These are phyloP conservation scores for Myopa tessellatipennis DNA, from an alignment of 2,888 invertebrate species.

Conservation along the genomic window DNA sequence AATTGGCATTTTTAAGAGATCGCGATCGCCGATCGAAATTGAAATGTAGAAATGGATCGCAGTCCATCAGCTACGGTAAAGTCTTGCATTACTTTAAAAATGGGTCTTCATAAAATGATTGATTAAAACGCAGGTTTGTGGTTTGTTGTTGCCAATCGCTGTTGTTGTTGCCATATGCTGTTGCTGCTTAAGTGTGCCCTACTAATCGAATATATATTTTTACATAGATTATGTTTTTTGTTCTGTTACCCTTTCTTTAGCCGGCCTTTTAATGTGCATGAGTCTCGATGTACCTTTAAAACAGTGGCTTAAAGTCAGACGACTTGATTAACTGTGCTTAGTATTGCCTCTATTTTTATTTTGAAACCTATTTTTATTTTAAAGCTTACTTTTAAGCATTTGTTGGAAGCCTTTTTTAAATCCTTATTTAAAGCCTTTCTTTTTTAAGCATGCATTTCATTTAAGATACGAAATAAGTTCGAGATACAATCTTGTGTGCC, in stretches of 20 bases:
- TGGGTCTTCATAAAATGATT: not conserved
- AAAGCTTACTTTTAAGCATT: not conserved
- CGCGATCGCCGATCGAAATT: not conserved
- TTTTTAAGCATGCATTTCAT: conserved; percentile 15
- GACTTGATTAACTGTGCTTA: not conserved
- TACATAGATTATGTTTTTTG: not conserved
- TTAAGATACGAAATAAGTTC: not conserved
- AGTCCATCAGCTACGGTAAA: no score
- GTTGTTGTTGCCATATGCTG: not conserved
- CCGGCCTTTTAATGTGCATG: not conserved
- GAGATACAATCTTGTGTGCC: not conserved
- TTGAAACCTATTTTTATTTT: not conserved
- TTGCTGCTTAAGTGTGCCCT: not conserved
- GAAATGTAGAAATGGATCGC: no score
- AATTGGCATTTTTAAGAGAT: no score
- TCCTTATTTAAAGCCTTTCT: not conserved
- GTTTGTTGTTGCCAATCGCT: conserved; percentile 2
- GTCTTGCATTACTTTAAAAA: not conserved
- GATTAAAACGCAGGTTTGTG: conserved; percentile 3
- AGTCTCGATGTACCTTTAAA: not conserved
- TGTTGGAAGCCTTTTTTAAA: not conserved
- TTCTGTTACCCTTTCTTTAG: not conserved
- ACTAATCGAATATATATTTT: not conserved
- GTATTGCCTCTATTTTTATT: not conserved
- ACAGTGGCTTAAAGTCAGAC: not conserved